Base-by-base conservation (phyloP, 1,140 invertebrate genomes). In the Thereuonema tuberculata region DNA sequence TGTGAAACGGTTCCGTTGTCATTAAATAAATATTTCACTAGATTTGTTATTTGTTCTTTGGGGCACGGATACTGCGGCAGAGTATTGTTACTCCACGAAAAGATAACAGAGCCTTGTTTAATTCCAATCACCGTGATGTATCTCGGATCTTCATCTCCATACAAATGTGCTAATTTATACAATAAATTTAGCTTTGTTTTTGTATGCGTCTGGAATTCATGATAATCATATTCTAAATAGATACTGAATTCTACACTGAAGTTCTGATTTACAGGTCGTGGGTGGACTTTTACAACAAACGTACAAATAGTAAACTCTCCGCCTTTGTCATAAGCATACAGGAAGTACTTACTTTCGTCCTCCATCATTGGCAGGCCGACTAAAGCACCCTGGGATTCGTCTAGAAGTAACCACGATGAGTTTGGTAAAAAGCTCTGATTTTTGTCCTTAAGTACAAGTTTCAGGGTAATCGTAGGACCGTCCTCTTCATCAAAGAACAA, bases 401-500 rank as follows among this genome's bases (percentile, higher is more conserved):
- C 87, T 69, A 93, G 94, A 70, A 92, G 89, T 49, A 94, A 72
- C 91, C 91, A 94, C 5, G 2, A 5, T 12, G 5, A 26, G 5
- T 12, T 12, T 28, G 25, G 25, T 23, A 55, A 9, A 9, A 5
- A 12, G 2, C 17, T 25, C 5, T 29, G 3, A 21, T 25, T 29
- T 9, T 23, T 5, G 25, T 17, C 28, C 14, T 29, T 27, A 14
- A 55, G 21, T 23, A 81, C 81, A 62, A 94, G 78, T 50, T 82
- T 81, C 64, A 93, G 75, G 59, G 82, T 81, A 29, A 81, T 73
- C 0, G 86, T 83, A 59, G 81, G 81, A 21, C 85, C 84, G 71
- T 91, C 88, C 71, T 93, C 86, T 1, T 81, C 82, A 76, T 95
- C 93, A 69, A 85, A 91, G 76, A 93, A 95, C 0, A 89, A 87